Conservation (phyloP, 1,140 invertebrate species). For the Drosophila prosaltans region DNA sequence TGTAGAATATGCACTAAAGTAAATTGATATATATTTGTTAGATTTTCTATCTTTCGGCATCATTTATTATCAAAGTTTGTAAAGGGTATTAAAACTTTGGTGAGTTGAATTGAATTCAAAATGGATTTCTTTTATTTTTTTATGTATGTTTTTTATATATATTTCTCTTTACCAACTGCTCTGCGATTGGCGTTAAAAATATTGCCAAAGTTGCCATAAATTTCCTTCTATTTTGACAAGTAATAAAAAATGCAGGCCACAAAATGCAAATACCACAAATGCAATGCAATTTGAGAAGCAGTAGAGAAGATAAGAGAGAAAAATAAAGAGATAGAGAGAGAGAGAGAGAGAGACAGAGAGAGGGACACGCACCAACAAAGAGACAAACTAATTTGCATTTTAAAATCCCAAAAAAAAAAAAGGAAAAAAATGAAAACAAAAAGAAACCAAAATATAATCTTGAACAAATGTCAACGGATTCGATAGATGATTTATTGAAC, state of each 20-base stretch:
- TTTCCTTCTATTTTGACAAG: slow-evolving; percentile 76
- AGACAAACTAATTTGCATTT: slow-evolving; percentile 69
- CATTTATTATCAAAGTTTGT: no score
- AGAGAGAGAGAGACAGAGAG: slow-evolving; percentile 17
- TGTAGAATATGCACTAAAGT: no score
- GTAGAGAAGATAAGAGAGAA: slow-evolving; percentile 15
- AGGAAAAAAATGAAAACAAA: background rate
- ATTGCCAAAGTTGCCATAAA: slow-evolving; percentile 71
- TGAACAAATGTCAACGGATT: slow-evolving; percentile 55
- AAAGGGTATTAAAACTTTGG: no score
- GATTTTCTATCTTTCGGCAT: no score
- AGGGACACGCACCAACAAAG: slow-evolving; percentile 32
- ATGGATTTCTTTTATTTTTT: slow-evolving; percentile 14
- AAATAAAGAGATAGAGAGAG: slow-evolving; percentile 38
- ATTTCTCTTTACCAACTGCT: slow-evolving; percentile 28
- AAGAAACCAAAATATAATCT: slow-evolving; percentile 28
- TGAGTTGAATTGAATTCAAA: no score
- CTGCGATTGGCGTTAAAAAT: slow-evolving; percentile 73
- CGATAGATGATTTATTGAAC: slow-evolving; percentile 62
- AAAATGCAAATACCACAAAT: slow-evolving; percentile 59
- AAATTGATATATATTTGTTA: no score
- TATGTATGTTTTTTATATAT: slow-evolving; percentile 23
- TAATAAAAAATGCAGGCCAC: slow-evolving; percentile 77
- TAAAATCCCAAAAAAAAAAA: slow-evolving; percentile 28
- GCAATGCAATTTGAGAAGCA: background rate